phyloP scores from a whole-genome alignment of 2,113 vertebrate species.

The Scytalopus superciliaris region DNA sequence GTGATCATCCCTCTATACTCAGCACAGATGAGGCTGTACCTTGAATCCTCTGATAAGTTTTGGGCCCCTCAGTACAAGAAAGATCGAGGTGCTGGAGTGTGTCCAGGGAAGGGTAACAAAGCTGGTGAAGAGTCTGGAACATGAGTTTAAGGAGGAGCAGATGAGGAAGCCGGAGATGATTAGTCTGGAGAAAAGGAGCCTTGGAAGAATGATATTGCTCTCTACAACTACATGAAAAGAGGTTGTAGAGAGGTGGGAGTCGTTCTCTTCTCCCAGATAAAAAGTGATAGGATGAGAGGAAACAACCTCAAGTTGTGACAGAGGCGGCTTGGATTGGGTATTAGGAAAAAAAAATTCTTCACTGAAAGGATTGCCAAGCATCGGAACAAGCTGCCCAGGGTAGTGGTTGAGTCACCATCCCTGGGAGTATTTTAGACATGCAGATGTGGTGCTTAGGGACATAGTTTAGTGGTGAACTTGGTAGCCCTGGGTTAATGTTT shows the following conservation, averaged over 20 bases:
- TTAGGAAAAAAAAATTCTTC: not conserved
- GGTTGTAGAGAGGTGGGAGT: accelerated
- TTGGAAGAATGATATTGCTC: not conserved
- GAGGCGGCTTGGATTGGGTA: not conserved
- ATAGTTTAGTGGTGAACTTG: not conserved
- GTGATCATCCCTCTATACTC: not conserved
- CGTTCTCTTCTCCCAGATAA: not conserved
- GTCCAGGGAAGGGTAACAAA: not conserved
- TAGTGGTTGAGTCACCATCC: accelerated
- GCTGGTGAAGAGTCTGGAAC: not conserved
- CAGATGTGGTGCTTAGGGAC: not conserved
- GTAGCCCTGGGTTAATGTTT: not conserved
- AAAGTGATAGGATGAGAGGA: not conserved
- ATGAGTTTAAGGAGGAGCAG: not conserved
- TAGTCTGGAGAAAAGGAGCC: not conserved
- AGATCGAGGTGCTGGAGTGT: not conserved
- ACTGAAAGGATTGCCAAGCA: not conserved
- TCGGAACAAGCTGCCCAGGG: not conserved
- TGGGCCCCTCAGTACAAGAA: not conserved
- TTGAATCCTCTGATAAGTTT: not conserved
- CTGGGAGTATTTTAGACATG: not conserved
- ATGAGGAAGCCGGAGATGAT: not conserved
- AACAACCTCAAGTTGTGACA: not conserved
- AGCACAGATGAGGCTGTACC: not conserved
- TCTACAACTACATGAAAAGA: not conserved